Evolutionary conservation across 2,888 invertebrate species (phyloP).

Genomic region (Apotomis betuletana): DNA sequence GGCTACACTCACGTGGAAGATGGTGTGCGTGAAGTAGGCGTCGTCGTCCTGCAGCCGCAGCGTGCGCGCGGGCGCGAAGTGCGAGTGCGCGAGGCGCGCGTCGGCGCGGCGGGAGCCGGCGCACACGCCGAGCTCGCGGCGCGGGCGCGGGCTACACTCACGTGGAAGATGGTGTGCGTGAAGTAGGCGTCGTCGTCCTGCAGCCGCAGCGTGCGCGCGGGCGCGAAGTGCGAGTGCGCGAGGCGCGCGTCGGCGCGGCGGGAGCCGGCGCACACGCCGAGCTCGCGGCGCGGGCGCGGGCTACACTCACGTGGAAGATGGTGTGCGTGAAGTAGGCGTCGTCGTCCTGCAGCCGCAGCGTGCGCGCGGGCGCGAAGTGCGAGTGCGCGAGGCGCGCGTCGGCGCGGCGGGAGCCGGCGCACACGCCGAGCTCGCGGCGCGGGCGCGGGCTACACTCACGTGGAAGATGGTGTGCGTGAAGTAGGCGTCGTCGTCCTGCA

Average conservation of each 20-base stretch:
- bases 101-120: slow-evolving; percentile 48
- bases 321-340: slow-evolving; percentile 13
- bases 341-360: slow-evolving; percentile 13
- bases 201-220: slow-evolving; percentile 3
- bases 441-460: slow-evolving; percentile 1
- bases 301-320: slow-evolving; percentile 7
- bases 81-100: slow-evolving; percentile 71
- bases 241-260: slow-evolving; percentile 8
- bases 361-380: slow-evolving; percentile 4
- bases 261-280: neutral
- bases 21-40: slow-evolving; percentile 88
- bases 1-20: slow-evolving; percentile 76
- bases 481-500: slow-evolving; percentile 83
- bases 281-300: slow-evolving; percentile 56
- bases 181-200: slow-evolving; percentile 15
- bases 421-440: neutral
- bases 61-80: slow-evolving; percentile 72
- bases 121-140: slow-evolving; percentile 56
- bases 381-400: slow-evolving; percentile 77
- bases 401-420: slow-evolving; percentile 52
- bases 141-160: neutral
- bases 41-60: slow-evolving; percentile 71
- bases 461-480: slow-evolving; percentile 88
- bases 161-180: slow-evolving; percentile 17
- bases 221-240: slow-evolving; percentile 3